Evolutionary conservation across 2,797 vertebrate species (phyloP), one percentile per base, ranked within the genome.

Genomic region (Trichosurus vulpecula): DNA sequence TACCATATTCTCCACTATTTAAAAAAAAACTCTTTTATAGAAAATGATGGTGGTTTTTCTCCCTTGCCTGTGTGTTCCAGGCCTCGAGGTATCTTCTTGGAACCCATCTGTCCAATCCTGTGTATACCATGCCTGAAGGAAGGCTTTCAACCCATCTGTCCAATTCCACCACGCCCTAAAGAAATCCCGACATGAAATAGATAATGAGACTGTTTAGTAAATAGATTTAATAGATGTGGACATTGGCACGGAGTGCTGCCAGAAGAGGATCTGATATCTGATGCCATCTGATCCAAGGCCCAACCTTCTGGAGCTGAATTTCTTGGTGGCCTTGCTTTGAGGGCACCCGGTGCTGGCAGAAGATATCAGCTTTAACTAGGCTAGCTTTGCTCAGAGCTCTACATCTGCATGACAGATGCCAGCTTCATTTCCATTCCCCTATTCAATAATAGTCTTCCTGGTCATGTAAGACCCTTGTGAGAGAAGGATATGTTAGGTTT

Each of bases 61-160:
- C 91, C 58, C 96, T 93, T 90, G 96, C 96, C 97, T 96, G 95
- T 97, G 98, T 98, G 97, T 98, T 98, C 0, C 0, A 97, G 94
- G 97, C 97, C 97, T 98, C 94, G 97, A 98, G 97, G 97, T 98
- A 98, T 95, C 41, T 97, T 98, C 98, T 98, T 97, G 97, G 97
- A 98, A 96, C 97, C 98, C 98, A 99, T 99, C 98, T 99, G 98
- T 98, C 98, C 97, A 94, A 96, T 92, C 55, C 92, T 97, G 93
- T 97, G 93, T 98, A 92, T 91, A 94, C 95, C 94, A 35, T 30
- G 98, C 98, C 98, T 89, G 92, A 97, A 98, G 98, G 98, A 98
- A 98, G 95, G 97, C 98, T 98, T 97, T 98, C 97, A 98, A 95
- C 98, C 98, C 98, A 98, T 98, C 98, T 99, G 98, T 98, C 98